Evolutionary conservation across 2,113 vertebrate species (phyloP), one percentile per base, ranked within the genome.

Genomic region (Pygoscelis antarcticus): DNA sequence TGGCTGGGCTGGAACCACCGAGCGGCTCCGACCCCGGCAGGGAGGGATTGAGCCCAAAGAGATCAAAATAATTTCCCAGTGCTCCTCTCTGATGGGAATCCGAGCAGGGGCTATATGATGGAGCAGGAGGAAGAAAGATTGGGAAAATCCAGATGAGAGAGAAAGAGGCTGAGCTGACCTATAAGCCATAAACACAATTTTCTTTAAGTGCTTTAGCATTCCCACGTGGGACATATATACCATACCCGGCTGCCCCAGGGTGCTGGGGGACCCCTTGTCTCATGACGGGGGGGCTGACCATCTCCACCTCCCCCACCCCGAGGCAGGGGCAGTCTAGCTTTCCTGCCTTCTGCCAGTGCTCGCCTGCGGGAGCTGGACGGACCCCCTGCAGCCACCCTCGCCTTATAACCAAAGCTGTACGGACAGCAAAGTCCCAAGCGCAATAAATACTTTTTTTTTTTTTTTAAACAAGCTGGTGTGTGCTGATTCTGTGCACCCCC

Each of bases 11-110:
- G 83, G 88, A 61, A 76, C 72, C 66, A 46, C 60, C 0, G 4
- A 91, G 83, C 55, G 3, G 57, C 80, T 68, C 61, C 0, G 1
- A 19, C 8, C 21, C 49, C 1, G 0, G 34, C 0, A 0, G 27
- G 27, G 32, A 68, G 34, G 18, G 38, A 54, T n/a, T 4, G 66
- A 86, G 47, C 84, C 62, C 83, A 36, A 52, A 83, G 57, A 86
- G 54, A 81, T 44, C 40, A 26, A 13, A 82, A 21, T 1, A 4
- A 3, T 52, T 74, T 47, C 64, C 71, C 70, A 47, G 42, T 0
- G 0, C 57, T 40, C 44, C 18, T 60, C 27, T 54, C 71, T 25
- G 5, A 16, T 0, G 10, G 66, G 66, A 78, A 75, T 40, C 5
- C 0, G 2, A 86, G 38, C 2, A 0, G 47, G 30, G 25, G 25